Conservation (phyloP, 2,113 vertebrate species). For the Chaetodon auriga region DNA sequence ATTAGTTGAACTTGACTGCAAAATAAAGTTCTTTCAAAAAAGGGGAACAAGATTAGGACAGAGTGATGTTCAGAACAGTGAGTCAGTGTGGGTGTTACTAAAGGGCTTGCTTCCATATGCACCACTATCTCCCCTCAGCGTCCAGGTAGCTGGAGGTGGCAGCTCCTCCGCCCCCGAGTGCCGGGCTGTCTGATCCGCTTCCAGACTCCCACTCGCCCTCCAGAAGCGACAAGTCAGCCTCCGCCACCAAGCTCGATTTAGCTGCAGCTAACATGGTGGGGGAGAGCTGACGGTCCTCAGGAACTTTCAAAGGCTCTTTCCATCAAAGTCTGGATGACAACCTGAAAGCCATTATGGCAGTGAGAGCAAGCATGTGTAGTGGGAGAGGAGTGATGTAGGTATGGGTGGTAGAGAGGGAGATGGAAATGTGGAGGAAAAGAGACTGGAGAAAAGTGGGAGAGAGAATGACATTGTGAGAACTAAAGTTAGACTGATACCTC, state of each 20-base stretch:
- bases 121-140: conserved; percentile 76
- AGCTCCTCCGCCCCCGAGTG: conserved; percentile 57
- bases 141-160: conserved; percentile 65
- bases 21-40: neutral
- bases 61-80: conserved; percentile 22
- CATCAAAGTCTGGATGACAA: conserved; percentile 81
- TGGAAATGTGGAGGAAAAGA: conserved; percentile 33
- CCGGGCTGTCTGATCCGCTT: conserved; percentile 56
- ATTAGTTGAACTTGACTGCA: neutral
- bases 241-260: conserved; percentile 61
- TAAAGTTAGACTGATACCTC: neutral
- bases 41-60: neutral
- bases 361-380: conserved; percentile 18
- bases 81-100: conserved; percentile 57
- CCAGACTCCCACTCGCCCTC: conserved; percentile 62
- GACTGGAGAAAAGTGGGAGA: conserved; percentile 5
- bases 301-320: conserved; percentile 55
- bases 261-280: conserved; percentile 22
- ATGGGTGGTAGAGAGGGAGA: conserved; percentile 32
- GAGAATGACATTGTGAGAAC: conserved; percentile 6
- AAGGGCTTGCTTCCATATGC: conserved; percentile 50
- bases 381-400: conserved; percentile 28
- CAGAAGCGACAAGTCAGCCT: conserved; percentile 51
- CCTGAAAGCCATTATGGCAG: conserved; percentile 76
- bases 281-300: conserved; percentile 41